Evolutionary conservation across 2,113 vertebrate genomes (phyloP).

Genomic region (Upupa epops): DNA sequence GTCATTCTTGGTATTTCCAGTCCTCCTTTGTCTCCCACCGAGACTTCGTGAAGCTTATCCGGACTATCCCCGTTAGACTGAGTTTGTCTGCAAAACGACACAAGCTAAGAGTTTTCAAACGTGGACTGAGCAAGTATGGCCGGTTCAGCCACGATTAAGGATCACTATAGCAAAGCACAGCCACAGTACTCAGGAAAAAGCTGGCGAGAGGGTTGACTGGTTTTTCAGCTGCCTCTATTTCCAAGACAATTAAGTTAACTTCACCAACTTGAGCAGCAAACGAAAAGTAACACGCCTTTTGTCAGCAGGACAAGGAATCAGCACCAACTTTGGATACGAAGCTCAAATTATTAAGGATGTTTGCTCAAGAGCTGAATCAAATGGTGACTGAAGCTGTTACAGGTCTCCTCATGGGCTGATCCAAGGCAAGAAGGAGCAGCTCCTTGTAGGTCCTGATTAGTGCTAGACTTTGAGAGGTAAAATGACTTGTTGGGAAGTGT

Average conservation of each 20-base stretch:
- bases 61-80: neutral
- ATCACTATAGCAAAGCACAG: neutral
- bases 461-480: neutral
- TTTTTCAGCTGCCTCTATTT: neutral
- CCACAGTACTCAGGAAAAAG: neutral
- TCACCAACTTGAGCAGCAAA: neutral
- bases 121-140: neutral
- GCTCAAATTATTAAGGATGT: neutral
- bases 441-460: neutral
- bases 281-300: neutral
- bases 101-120: neutral
- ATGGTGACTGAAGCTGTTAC: neutral
- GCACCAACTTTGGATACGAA: neutral
- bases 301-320: neutral
- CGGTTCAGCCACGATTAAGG: neutral
- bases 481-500: neutral
- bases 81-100: neutral
- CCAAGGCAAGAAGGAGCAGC: neutral
- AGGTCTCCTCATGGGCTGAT: neutral
- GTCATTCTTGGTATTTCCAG: constrained; percentile 80
- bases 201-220: neutral
- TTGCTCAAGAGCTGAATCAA: neutral
- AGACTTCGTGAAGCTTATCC: constrained; percentile 28
- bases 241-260: neutral
- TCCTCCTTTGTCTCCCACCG: constrained; percentile 83